Evolutionary conservation across 35 echinoderm and acorn worm genomes (phyloP), one percentile per base, ranked within the genome.

Genomic region (Apostichopus japonicus): DNA sequence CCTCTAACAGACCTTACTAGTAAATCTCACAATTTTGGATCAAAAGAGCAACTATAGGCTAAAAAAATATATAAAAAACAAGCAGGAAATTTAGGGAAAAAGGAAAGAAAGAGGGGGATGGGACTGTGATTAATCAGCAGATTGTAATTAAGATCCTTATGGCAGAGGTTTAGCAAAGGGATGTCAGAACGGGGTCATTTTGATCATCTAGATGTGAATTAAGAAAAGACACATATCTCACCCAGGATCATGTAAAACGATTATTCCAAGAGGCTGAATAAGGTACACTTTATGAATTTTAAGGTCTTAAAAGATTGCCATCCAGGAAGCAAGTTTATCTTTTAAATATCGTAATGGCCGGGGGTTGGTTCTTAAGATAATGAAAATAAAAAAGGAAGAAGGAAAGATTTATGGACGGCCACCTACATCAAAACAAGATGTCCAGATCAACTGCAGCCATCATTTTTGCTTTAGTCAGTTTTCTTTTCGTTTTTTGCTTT

Each of bases 61-160:
- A 44, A 44, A 44, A 44, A 44, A 44, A 44, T 44, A 44, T 44
- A 44, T 44, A 44, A 44, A 44, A 44, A 3, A 44, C 33, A 44
- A 44, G 3, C 4, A 44, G 33, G 33, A 44, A 44, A 44, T 44
- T 44, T 44, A 44, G 63, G 63, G 63, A 10, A 67, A 15, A 19
- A 19, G 6, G 44, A 83, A 17, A 83, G 52, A 17, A 83, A 54
- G 16, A 55, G 5, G 33, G 79, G 7, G 51, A 83, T 53, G 79
- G 44, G 54, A 44, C 54, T 33, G 54, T 54, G 51, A 83, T 83
- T 83, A 83, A 83, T 83, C 79, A 83, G 51, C 24, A 83, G 51
- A 83, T 83, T 83, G 79, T 83, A 83, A 83, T 83, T 83, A 52
- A 83, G 79, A 44, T 44, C 8, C 11, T 67, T 11, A 67, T 67